Evolutionary conservation across 2,888 invertebrate genomes (phyloP).

Genomic region (Plagodis pulveraria): DNA sequence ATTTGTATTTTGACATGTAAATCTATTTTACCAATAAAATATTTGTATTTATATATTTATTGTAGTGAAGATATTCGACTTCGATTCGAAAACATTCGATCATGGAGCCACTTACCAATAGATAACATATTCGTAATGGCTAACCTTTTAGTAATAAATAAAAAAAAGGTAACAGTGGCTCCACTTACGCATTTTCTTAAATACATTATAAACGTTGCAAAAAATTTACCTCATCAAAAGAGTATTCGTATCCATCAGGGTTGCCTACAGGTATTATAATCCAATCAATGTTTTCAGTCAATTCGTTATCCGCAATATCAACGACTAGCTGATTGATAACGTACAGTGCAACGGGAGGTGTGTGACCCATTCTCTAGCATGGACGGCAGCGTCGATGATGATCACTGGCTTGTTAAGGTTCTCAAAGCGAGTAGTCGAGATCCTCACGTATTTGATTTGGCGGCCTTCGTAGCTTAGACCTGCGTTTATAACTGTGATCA

Average conservation of each 20-base stretch:
- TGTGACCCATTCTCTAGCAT: conserved; percentile 91
- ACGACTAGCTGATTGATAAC: conserved; percentile 87
- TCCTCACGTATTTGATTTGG: conserved; percentile 84
- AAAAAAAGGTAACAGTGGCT: no score
- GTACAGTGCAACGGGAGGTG: conserved; percentile 88
- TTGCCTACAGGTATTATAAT: conserved; percentile 88
- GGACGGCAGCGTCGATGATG: conserved; percentile 86
- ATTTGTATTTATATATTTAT: no score
- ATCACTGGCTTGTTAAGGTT: conserved; percentile 82
- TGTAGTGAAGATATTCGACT: no score
- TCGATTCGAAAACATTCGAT: no score
- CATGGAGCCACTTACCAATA: no score
- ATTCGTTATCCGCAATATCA: conserved; percentile 71
- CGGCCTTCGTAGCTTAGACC: conserved; percentile 85
- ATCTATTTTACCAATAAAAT: no score
- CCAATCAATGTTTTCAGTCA: conserved; percentile 87
- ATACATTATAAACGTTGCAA: neutral
- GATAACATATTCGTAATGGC: no score
- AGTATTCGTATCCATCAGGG: conserved; percentile 91
- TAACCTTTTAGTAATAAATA: no score
- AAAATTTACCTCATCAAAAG: conserved; percentile 73
- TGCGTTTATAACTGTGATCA: conserved; percentile 81
- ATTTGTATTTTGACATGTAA: no score
- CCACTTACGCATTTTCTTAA: no score
- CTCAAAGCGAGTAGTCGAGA: conserved; percentile 80